Evolutionary conservation across 2,113 vertebrate genomes (phyloP), one percentile per base, ranked within the genome.

Genomic region (Platysteira castanea): DNA sequence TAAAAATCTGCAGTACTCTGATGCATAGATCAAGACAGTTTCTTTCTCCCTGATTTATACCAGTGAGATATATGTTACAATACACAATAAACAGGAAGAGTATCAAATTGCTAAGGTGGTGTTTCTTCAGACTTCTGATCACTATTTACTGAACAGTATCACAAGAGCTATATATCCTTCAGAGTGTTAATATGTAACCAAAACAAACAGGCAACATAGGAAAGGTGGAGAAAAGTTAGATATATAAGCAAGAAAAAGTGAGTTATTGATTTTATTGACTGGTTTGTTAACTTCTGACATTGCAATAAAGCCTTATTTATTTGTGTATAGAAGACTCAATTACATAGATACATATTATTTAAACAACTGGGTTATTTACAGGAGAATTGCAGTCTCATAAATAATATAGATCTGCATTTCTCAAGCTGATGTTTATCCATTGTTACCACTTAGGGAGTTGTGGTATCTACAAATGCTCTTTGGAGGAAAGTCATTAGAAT

Each of bases 211-310:
- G 97, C 86, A 96, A 97, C 93, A 91, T 56, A 90, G 88, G 92
- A 97, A 98, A 98, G 96, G 93, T 97, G 85, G 97, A 95, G 91
- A 96, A 98, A 98, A 98, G 97, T 98, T 97, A 98, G 97, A 98
- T 98, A 98, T 97, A 97, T 98, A 98, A 97, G 97, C 97, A 98
- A 98, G 97, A 98, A 98, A 98, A 98, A 98, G 98, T 98, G 97
- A 98, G 94, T 95, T 97, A 98, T 98, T 98, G 98, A 98, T 98
- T 98, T 98, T 98, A 98, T 98, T 98, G 98, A 98, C 96, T 98
- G 91, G 96, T 98, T 98, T 98, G 97, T 98, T 98, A 98, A 98
- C 97, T 98, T 98, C 97, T 98, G 98, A 98, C 97, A 98, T 97
- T 96, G 97, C 97, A 98, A 98, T 98, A 98, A 98, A 98, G 96